Evolutionary conservation across 2,888 invertebrate species (phyloP), one percentile per base, ranked within the genome.

Genomic region (Sminthurinus aureus): DNA sequence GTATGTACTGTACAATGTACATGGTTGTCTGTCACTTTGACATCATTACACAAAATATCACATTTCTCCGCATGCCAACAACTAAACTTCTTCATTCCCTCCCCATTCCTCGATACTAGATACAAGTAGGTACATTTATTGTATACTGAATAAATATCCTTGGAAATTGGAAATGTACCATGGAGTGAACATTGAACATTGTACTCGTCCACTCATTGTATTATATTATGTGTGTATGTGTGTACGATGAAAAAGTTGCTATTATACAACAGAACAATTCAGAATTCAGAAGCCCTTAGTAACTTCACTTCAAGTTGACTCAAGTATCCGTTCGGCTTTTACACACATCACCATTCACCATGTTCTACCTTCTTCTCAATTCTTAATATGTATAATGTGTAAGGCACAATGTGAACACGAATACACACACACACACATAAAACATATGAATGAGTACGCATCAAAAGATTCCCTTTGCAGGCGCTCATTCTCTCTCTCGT

Each of bases 41-140:
- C 78, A 78, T 66, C 66, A 78, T 78, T 78, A 78, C 78, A 78
- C 58, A 78, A 78, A 78, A 52, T 78, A 78, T 78, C 66, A 22
- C 64, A 78, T 78, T 78, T 78, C 78, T 78, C 78, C 15, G 52
- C 76, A 77, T 3, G 22, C 76, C 52, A 20, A 77, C 20, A 58
- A 18, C 11, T 12, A 75, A 50, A 51, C 13, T n/a, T 20, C 22
- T 74, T 15, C 50, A 75, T 51, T n/a, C 51, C 9, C 38, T 18
- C 18, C 50, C 11, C 20, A 50, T 75, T 38, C n/a, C 18, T 13
- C 50, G 11, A 11, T 50, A 13, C 20, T n/a, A 64, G 3, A 18
- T n/a, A 8, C 64, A 18, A 2, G n/a, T 9, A 64, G 1, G 15
- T 64, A 64, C n/a, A 64, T 64, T 20, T 67, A 67, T 64, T 67